Evolutionary conservation across 37 sponge, comb jelly and placozoan genomes (phyloP).

Genomic region (Corticium candelabrum): DNA sequence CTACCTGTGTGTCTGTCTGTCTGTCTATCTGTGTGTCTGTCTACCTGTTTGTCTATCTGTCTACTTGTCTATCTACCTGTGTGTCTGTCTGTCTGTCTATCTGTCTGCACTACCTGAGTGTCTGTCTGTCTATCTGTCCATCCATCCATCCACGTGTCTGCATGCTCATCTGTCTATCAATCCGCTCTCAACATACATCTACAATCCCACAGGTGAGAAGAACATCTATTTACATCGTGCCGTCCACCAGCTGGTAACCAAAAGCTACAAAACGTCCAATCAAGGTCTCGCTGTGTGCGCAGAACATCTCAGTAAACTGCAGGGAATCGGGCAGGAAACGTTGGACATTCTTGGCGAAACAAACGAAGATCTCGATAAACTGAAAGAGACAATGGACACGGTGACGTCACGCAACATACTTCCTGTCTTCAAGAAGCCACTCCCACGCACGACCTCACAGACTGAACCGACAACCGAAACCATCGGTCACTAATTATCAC

Average conservation of each 20-base stretch:
- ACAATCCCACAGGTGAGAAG: background rate
- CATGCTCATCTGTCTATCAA: too few species aligned
- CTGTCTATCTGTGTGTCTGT: too few species aligned
- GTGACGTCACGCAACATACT: background rate
- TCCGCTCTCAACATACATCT: too few species aligned
- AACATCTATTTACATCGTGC: background rate
- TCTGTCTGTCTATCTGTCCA: too few species aligned
- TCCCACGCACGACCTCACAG: background rate
- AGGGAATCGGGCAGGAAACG: background rate
- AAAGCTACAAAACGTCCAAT: background rate
- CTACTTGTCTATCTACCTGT: too few species aligned
- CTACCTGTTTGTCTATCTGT: too few species aligned
- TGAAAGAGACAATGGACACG: background rate
- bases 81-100: too few species aligned
- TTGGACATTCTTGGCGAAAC: background rate
- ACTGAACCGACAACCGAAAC: too few species aligned
- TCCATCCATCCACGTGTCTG: too few species aligned
- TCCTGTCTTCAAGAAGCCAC: background rate
- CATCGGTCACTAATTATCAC: too few species aligned
- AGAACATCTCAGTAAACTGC: constrained; percentile 2
- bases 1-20: too few species aligned
- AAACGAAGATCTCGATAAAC: background rate
- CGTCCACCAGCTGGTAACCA: background rate
- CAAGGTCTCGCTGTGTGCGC: background rate
- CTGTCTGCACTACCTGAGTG: too few species aligned